A percentile compares a stretch with the other conserved stretches of the same genome.
Evolutionary conservation across 1,140 invertebrate genomes (phyloP).

Genomic region (Drosophila punjabiensis): DNA sequence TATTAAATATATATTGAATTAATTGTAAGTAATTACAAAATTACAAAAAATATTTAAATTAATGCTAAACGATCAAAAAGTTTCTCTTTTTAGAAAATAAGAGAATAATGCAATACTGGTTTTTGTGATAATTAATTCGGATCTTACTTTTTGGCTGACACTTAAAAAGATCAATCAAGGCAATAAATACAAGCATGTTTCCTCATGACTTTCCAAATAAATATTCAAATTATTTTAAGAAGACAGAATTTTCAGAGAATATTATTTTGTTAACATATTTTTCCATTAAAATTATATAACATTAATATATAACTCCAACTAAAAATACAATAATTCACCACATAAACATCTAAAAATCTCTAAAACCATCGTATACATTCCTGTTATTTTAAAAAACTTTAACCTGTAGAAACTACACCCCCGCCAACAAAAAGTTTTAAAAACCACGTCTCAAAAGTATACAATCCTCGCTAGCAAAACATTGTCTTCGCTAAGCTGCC

Average conservation of each 20-base stretch:
- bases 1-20: background rate
- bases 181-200: too few species aligned
- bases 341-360: background rate
- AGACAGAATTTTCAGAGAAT: background rate
- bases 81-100: background rate
- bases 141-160: background rate
- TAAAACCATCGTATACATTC: background rate
- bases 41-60: too few species aligned
- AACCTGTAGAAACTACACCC: background rate
- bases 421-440: background rate
- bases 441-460: constrained; percentile 21
- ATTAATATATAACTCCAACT: background rate
- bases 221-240: background rate
- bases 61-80: too few species aligned
- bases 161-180: too few species aligned
- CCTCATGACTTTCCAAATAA: too few species aligned
- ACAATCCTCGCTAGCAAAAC: constrained; percentile 3
- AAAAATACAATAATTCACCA: background rate
- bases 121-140: background rate
- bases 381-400: background rate
- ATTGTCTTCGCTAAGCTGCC: constrained; percentile 21
- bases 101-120: too few species aligned
- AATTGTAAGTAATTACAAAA: background rate
- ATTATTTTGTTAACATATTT: background rate
- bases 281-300: background rate